Evolutionary conservation across 1,140 invertebrate species (phyloP), one percentile per base, ranked within the genome.

Genomic region (Anastatus disparis): DNA sequence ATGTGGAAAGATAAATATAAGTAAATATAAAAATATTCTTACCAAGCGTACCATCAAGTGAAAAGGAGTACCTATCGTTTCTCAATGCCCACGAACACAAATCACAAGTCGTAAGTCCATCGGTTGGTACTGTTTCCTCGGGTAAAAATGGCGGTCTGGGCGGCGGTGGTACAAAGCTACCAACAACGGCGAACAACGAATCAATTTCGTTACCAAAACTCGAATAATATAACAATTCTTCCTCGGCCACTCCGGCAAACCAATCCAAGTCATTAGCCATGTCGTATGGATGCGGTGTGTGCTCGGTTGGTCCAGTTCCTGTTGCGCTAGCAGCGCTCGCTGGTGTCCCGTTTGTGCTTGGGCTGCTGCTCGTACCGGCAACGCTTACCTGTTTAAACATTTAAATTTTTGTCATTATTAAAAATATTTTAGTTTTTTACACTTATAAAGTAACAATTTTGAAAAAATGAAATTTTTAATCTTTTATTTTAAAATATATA

Each of bases 91-190:
- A 91, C 62, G 90, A 88, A 79, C 91, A 91, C 40, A 91, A 86
- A 84, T 92, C 91, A 83, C 91, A 92, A 74, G 90, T 91, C 71
- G 90, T 91, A 61, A 91, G 87, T 63, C 90, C 91, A 82, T 91
- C 90, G 55, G 89, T 87, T 42, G 85, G 80, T 70, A 89, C 83
- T 40, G 83, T 82, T 59, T 89, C 88, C 63, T 90, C 89, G 40
- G 89, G 88, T 42, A 91, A 85, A 79, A 89, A 91, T 38, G 88
- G 85, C 6, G 90, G 90, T 61, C 90, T 82, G 31, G 90, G 90
- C 24, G 90, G 90, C 10, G 91, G 91, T 31, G 90, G 90, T 46
- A 91, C 88, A 76, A 92, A 91, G 64, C 87, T 88, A 2, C 89
- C 81, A 67, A 86, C 85, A 50, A 85, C 89, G 70, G 89, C 87